phyloP scores from a whole-genome alignment of 2,888 invertebrate genomes.

The Therioaphis trifolii region DNA sequence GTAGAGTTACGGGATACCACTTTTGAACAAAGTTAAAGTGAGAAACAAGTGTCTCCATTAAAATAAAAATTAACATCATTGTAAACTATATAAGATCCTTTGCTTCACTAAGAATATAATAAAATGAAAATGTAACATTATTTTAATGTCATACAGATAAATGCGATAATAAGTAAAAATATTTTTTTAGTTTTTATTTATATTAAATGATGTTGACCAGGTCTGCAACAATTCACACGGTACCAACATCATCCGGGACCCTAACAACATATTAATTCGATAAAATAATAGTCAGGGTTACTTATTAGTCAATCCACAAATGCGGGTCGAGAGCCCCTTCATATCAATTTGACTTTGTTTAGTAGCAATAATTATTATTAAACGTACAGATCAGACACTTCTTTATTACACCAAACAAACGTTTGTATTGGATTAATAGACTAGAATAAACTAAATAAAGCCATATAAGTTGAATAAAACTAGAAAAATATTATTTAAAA shows the following conservation, averaged over 20 bases:
- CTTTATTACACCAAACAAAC: constrained; percentile 43
- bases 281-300: constrained; percentile 63
- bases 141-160: no score
- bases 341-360: constrained; percentile 61
- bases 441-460: constrained; percentile 25
- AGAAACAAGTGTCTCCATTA: no score
- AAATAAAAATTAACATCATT: no score
- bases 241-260: constrained; percentile 56
- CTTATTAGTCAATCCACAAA: constrained; percentile 59
- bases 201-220: constrained; percentile 49
- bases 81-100: no score
- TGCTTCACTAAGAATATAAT: no score
- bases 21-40: no score
- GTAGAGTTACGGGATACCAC: no score
- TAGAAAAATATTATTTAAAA: neutral
- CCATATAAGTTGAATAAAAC: constrained; percentile 1
- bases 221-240: constrained; percentile 51
- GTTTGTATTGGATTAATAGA: constrained; percentile 18
- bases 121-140: no score
- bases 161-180: constrained; percentile 10
- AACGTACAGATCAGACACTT: constrained; percentile 42
- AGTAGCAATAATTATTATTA: constrained; percentile 56
- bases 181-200: constrained; percentile 23
- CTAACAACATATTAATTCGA: constrained; percentile 57
- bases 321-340: constrained; percentile 59